Percentiles rank a stretch among this genome's conserved stretches.
Conservation (phyloP, 2,797 vertebrate species). For the Phrynocephalus forsythii region DNA sequence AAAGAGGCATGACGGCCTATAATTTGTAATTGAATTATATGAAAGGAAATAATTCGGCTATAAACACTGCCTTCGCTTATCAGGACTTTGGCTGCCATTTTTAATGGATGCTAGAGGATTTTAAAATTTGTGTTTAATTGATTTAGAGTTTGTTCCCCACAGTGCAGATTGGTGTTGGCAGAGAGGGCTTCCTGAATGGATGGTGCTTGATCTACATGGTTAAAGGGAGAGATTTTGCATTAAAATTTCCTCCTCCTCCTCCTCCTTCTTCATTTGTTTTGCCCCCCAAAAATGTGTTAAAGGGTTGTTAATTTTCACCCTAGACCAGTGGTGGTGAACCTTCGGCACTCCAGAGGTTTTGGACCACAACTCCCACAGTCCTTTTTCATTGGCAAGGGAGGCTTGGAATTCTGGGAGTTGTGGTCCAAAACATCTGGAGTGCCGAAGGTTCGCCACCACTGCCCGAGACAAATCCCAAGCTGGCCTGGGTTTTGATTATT, state of each 20-base stretch:
- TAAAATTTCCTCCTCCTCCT: too few species aligned
- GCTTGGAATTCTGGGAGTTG: too few species aligned
- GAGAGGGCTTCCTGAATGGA: background rate
- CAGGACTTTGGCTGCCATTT: slow-evolving; percentile 42
- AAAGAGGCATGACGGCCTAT: slow-evolving; percentile 20
- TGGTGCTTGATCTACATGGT: slow-evolving; percentile 1
- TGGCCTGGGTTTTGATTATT: too few species aligned
- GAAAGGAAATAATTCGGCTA: slow-evolving; percentile 35
- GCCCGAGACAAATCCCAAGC: background rate
- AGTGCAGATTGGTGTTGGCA: slow-evolving; percentile 14
- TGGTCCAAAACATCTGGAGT: too few species aligned
- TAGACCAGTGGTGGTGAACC: too few species aligned
- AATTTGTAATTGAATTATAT: slow-evolving; percentile 28
- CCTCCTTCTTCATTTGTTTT: background rate
- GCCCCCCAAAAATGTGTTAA: background rate
- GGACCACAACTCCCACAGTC: too few species aligned
- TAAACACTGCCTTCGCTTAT: slow-evolving; percentile 46
- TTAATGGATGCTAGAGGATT: slow-evolving; percentile 53
- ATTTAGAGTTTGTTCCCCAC: slow-evolving; percentile 38
- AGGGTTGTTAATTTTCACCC: background rate
- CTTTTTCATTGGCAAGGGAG: too few species aligned
- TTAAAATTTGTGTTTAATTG: slow-evolving; percentile 62
- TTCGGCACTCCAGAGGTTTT: too few species aligned
- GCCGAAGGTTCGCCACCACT: too few species aligned
- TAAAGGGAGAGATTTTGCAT: background rate